Conservation (phyloP, 2,888 invertebrate species). For the Congeria kusceri region DNA sequence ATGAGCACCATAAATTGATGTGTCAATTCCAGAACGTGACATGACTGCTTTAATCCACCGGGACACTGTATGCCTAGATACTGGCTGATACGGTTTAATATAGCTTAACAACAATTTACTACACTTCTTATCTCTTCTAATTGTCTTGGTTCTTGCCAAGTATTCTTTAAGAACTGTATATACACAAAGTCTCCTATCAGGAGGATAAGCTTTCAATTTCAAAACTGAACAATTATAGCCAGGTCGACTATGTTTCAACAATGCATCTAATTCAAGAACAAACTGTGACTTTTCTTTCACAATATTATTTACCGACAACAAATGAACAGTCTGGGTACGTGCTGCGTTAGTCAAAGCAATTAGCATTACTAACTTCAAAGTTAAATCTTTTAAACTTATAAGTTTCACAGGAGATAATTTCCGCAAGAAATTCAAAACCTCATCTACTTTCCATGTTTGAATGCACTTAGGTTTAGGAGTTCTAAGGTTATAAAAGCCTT, state of each 20-base stretch:
- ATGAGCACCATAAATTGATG: not conserved
- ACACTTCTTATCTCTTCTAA: not conserved
- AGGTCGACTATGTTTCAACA: slow-evolving; percentile 29
- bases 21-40: slow-evolving; percentile 13
- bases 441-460: too few species aligned
- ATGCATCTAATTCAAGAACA: too few species aligned
- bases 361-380: too few species aligned
- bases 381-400: too few species aligned
- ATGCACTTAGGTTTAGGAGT: too few species aligned
- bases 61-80: slow-evolving; percentile 2
- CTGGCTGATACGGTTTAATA: slow-evolving; percentile 16
- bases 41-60: slow-evolving; percentile 16
- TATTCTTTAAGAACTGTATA: slow-evolving; percentile 24
- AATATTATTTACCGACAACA: too few species aligned
- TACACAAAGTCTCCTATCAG: slow-evolving; percentile 21
- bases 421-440: too few species aligned
- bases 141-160: not conserved
- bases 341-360: too few species aligned
- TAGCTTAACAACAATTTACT: slow-evolving; percentile 15
- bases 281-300: too few species aligned
- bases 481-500: too few species aligned
- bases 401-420: too few species aligned
- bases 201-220: slow-evolving; percentile 11
- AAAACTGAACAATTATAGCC: not conserved
- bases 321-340: too few species aligned